Evolutionary conservation across 1,140 invertebrate genomes (phyloP).

Genomic region (Nasonia vitripennis): DNA sequence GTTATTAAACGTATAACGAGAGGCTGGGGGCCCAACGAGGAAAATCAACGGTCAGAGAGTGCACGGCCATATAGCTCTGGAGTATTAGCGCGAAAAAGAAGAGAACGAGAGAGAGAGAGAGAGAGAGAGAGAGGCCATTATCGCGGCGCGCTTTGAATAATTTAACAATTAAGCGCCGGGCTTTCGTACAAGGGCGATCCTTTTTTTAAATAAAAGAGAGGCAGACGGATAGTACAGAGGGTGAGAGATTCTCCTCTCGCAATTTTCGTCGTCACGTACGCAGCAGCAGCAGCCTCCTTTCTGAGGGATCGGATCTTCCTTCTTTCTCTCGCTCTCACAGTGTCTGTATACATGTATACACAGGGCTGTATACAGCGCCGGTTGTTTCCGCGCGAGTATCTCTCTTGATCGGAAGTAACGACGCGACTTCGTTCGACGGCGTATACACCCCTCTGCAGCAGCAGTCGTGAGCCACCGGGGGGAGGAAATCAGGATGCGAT

Average conservation of each 20-base stretch:
- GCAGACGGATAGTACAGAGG: not conserved
- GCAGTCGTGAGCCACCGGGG: not conserved
- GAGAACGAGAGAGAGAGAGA: slow-evolving; percentile 48
- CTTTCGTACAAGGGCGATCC: not conserved
- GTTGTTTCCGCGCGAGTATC: slow-evolving; percentile 1
- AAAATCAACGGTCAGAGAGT: not conserved
- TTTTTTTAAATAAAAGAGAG: not conserved
- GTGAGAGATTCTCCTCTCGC: not conserved
- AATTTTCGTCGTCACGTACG: not conserved
- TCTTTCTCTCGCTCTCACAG: not conserved
- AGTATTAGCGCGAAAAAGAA: not conserved
- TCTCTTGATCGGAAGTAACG: slow-evolving; percentile 4
- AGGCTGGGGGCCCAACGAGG: not conserved
- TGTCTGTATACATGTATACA: too few species aligned
- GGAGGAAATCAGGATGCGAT: not conserved
- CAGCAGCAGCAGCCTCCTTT: not conserved
- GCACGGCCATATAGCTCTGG: not conserved
- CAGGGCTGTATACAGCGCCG: not conserved
- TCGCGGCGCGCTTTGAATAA: slow-evolving; percentile 65
- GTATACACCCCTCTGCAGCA: not conserved
- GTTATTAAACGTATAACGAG: slow-evolving; percentile 8
- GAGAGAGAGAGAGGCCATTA: slow-evolving; percentile 55
- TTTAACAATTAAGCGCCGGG: slow-evolving; percentile 62
- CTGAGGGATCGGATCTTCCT: not conserved
- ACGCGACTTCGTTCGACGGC: not conserved